Evolutionary conservation across 1,140 invertebrate species (phyloP).

Genomic region (Euwallacea similis): DNA sequence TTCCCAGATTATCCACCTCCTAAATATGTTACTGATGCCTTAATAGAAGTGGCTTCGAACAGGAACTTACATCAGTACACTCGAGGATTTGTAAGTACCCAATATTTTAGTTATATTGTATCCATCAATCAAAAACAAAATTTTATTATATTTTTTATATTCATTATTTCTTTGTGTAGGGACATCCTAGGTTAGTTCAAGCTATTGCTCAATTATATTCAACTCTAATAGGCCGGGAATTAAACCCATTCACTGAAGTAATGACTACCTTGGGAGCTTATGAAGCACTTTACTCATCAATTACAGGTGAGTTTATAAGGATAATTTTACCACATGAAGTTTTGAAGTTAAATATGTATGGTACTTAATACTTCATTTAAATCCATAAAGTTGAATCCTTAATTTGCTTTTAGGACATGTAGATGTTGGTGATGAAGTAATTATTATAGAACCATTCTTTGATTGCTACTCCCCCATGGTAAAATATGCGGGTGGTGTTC

Average conservation of each 20-base stretch:
- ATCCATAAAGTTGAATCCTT: background rate
- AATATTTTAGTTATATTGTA: background rate
- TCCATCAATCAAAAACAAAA: background rate
- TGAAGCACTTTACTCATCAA: slow-evolving; percentile 82
- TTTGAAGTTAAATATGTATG: background rate
- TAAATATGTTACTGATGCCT: slow-evolving; percentile 76
- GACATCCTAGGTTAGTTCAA: slow-evolving; percentile 85
- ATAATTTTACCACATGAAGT: slow-evolving; percentile 56
- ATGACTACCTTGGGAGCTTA: slow-evolving; percentile 91
- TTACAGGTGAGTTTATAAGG: slow-evolving; percentile 65
- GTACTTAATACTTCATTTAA: background rate
- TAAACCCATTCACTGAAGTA: slow-evolving; percentile 69
- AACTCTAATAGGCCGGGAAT: slow-evolving; percentile 68
- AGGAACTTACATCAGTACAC: slow-evolving; percentile 92
- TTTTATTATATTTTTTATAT: background rate
- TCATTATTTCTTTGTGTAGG: slow-evolving; percentile 55
- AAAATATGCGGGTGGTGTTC: slow-evolving; percentile 79
- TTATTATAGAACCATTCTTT: slow-evolving; percentile 98
- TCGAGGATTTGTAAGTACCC: slow-evolving; percentile 71
- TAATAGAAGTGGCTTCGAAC: slow-evolving; percentile 68
- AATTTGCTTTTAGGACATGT: slow-evolving; percentile 72
- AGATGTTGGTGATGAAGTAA: slow-evolving; percentile 73
- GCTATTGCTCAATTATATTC: slow-evolving; percentile 85
- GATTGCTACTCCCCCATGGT: slow-evolving; percentile 98
- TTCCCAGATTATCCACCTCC: slow-evolving; percentile 95